Conservation (phyloP, 2,888 invertebrate species). For the Poecilobothrus nobilitatus region DNA sequence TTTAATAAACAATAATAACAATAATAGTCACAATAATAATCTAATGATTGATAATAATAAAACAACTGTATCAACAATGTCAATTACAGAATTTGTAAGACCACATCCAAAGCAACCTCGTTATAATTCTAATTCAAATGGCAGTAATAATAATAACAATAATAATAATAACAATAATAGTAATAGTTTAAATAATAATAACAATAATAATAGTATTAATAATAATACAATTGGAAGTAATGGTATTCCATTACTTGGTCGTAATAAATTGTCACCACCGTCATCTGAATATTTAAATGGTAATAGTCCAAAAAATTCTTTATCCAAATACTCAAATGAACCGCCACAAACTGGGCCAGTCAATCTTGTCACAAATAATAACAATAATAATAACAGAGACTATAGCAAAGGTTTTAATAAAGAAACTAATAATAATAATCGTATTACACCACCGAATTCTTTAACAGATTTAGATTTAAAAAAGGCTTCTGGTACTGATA, state of each 20-base stretch:
- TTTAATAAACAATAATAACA: constrained; percentile 11
- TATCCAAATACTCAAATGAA: constrained; percentile 24
- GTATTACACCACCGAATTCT: not conserved
- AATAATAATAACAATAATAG: constrained; percentile 19
- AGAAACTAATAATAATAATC: constrained; percentile 11
- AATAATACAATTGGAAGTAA: constrained; percentile 17
- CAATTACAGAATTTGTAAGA: constrained; percentile 30
- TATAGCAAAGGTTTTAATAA: constrained; percentile 13
- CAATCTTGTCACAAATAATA: constrained; percentile 31
- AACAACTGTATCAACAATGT: constrained; percentile 23
- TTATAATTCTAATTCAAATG: constrained; percentile 23
- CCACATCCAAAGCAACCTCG: constrained; percentile 32
- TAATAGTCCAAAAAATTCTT: constrained; percentile 4
- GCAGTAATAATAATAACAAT: constrained; percentile 21
- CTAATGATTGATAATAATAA: not conserved
- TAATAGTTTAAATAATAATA: constrained; percentile 21
- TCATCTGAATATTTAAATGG: constrained; percentile 13
- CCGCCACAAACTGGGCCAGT: constrained; percentile 29
- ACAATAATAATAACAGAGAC: constrained; percentile 18
- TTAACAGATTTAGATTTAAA: not conserved
- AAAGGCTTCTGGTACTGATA: not conserved
- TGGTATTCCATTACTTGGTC: constrained; percentile 21
- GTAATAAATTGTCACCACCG: constrained; percentile 17
- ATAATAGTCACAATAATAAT: not conserved
- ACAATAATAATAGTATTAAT: constrained; percentile 20